Evolutionary conservation across 2,113 vertebrate genomes (phyloP).

Genomic region (Argyrosomus japonicus): DNA sequence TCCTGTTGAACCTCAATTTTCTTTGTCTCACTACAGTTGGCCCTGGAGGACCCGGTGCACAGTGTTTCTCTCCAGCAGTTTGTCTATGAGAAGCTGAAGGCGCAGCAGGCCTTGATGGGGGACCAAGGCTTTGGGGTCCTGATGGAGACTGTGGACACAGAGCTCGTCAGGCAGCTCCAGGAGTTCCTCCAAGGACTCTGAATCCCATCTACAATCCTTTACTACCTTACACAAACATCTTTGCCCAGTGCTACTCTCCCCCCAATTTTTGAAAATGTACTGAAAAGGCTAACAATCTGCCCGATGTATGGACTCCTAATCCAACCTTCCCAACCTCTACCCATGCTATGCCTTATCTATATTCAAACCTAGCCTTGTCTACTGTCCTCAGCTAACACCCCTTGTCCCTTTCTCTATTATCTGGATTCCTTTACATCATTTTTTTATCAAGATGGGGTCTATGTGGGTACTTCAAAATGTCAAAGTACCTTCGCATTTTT

Average conservation of each 20-base stretch:
- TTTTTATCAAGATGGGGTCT: conserved; percentile 22
- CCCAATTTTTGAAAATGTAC: conserved; percentile 45
- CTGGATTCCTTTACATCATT: conserved; percentile 28
- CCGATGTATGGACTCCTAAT: conserved; percentile 35
- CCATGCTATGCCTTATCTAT: conserved; percentile 77
- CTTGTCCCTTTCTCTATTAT: conserved; percentile 26
- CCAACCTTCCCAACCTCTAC: conserved; percentile 57
- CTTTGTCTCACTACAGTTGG: conserved; percentile 84
- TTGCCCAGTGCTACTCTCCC: conserved; percentile 46
- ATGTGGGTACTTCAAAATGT: conserved; percentile 46
- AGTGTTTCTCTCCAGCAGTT: conserved; percentile 94
- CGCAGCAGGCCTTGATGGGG: conserved; percentile 92
- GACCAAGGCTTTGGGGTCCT: conserved; percentile 92
- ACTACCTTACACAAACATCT: conserved; percentile 49
- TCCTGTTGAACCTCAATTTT: conserved; percentile 31
- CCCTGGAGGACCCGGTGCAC: conserved; percentile 95
- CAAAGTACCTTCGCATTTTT: conserved; percentile 34
- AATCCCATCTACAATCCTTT: conserved; percentile 58
- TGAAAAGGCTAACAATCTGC: conserved; percentile 40
- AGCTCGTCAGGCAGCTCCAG: conserved; percentile 94
- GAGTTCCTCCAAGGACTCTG: conserved; percentile 94
- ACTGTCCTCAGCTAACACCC: conserved; percentile 50
- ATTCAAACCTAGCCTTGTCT: conserved; percentile 61
- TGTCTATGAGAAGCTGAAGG: conserved; percentile 96
- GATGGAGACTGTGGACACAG: conserved; percentile 97